A percentile compares a stretch with the other conserved stretches of the same genome.
These are phyloP conservation scores for Cylas formicarius DNA, from an alignment of 1,140 invertebrate genomes.

Conservation along the genomic window DNA sequence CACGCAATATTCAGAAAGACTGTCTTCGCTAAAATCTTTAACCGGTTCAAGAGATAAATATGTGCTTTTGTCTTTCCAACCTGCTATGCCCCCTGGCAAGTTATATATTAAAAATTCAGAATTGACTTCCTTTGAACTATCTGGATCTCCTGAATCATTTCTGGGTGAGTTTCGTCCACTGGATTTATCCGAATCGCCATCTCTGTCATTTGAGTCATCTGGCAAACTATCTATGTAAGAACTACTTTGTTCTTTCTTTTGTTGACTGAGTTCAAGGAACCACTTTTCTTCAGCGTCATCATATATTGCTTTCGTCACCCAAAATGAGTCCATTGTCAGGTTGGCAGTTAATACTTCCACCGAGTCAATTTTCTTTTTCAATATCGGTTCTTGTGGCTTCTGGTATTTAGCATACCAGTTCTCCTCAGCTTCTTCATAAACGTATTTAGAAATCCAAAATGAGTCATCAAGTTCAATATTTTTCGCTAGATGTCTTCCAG, in stretches of 20 bases:
- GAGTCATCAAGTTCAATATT: constrained; percentile 47
- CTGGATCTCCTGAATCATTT: constrained; percentile 23
- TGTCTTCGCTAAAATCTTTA: too few species aligned
- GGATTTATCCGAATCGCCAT: constrained; percentile 53
- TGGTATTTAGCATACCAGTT: constrained; percentile 40
- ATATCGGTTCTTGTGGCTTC: not conserved
- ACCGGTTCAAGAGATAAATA: constrained; percentile 58
- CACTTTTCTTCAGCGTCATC: constrained; percentile 56
- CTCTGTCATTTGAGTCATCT: constrained; percentile 46
- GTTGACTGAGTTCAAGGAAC: constrained; percentile 44
- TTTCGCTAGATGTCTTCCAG: constrained; percentile 12
- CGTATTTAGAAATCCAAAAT: constrained; percentile 54
- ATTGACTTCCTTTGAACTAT: constrained; percentile 8
- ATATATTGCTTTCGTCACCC: constrained; percentile 54
- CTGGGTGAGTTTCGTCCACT: constrained; percentile 51
- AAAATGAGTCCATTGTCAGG: constrained; percentile 47
- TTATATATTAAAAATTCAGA: constrained; percentile 25
- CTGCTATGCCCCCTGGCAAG: constrained; percentile 68
- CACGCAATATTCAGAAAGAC: not conserved
- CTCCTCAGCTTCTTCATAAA: constrained; percentile 58
- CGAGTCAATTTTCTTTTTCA: not conserved
- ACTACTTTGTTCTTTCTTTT: constrained; percentile 38
- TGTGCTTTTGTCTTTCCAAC: constrained; percentile 77
- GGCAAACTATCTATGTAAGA: constrained; percentile 29
- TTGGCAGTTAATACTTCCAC: constrained; percentile 28